Evolutionary conservation across 2,888 invertebrate species (phyloP).

Genomic region (Odontocerum albicorne): DNA sequence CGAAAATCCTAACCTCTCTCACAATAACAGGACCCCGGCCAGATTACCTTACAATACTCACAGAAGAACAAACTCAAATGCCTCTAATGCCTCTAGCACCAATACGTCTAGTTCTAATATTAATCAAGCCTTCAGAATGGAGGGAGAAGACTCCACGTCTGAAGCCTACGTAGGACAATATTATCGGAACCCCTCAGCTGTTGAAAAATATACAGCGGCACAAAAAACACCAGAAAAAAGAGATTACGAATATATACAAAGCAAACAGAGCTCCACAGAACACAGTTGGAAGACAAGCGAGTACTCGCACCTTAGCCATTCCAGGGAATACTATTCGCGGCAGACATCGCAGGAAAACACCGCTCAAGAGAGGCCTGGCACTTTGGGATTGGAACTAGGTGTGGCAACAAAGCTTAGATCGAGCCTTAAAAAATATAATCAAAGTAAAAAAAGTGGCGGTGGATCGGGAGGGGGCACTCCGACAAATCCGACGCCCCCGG

Average conservation of each 20-base stretch:
- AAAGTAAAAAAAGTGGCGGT: conserved; percentile 58
- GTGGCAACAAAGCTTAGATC: conserved; percentile 70
- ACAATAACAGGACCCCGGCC: conserved; percentile 33
- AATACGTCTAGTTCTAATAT: conserved; percentile 51
- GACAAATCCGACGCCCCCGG: conserved; percentile 83
- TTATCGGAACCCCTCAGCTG: conserved; percentile 28
- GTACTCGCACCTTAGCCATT: conserved; percentile 41
- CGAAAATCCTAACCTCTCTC: conserved; percentile 20
- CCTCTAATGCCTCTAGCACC: conserved; percentile 60
- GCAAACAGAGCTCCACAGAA: conserved; percentile 49
- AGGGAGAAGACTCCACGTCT: conserved; percentile 22
- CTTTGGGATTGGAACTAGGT: conserved; percentile 68
- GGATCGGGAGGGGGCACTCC: conserved; percentile 72
- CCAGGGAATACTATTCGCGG: conserved; percentile 41
- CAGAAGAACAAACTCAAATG: conserved; percentile 75
- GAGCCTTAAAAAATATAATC: conserved; percentile 73
- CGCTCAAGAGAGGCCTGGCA: conserved; percentile 60
- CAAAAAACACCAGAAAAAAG: conserved; percentile 39
- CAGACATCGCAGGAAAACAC: conserved; percentile 55
- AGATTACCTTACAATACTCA: conserved; percentile 57
- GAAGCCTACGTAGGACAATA: conserved; percentile 22
- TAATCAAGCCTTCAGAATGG: conserved; percentile 29
- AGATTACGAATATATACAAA: conserved; percentile 55
- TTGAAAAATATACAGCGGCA: conserved; percentile 26
- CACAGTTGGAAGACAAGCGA: conserved; percentile 48